phyloP scores from a whole-genome alignment of 1,140 invertebrate species.

The Hyposmocoma kahamanoa region DNA sequence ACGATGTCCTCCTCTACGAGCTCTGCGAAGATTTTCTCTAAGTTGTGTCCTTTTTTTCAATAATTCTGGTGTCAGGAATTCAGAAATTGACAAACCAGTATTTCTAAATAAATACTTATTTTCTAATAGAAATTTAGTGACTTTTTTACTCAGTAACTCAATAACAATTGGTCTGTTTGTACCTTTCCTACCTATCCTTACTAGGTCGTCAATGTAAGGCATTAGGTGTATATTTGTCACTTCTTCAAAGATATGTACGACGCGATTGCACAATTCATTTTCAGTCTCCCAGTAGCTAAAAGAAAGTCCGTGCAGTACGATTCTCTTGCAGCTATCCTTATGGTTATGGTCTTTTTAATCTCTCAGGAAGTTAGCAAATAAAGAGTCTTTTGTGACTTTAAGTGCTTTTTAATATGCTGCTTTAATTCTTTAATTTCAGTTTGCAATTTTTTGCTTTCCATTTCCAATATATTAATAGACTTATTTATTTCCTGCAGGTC shows the following conservation, averaged over 20 bases:
- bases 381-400: no score
- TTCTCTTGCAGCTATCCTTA: neutral
- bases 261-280: neutral
- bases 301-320: constrained; percentile 1
- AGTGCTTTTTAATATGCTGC: no score
- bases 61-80: neutral
- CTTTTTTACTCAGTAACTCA: neutral
- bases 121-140: neutral
- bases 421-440: no score
- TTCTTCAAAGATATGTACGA: constrained; percentile 3
- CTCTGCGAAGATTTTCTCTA: neutral
- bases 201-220: neutral
- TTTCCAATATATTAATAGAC: no score
- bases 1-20: neutral
- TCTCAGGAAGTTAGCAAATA: no score
- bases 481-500: no score
- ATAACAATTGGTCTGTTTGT: neutral
- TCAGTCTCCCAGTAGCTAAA: neutral
- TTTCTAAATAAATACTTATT: constrained; percentile 4
- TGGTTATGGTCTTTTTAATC: no score
- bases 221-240: neutral
- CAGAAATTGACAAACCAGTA: neutral
- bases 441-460: no score
- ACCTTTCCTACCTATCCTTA: neutral
- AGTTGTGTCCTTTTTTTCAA: neutral